A percentile compares a stretch with the other conserved stretches of the same genome.
These are phyloP conservation scores for Beris chalybata DNA, from an alignment of 2,888 invertebrate species.

Conservation along the genomic window DNA sequence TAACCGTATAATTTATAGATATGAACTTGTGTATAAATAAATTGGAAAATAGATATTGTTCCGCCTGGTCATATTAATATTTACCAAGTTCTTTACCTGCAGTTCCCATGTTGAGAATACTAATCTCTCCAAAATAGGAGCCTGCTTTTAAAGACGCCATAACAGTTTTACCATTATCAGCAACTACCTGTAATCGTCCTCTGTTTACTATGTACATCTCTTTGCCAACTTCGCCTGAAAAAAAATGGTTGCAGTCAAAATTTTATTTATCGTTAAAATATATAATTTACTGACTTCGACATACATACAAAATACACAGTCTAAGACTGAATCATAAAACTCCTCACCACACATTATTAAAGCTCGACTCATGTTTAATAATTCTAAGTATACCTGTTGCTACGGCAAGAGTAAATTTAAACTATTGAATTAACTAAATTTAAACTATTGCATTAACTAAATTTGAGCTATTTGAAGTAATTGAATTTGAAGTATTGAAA, in stretches of 20 bases:
- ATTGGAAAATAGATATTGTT: constrained; percentile 46
- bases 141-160: constrained; percentile 97
- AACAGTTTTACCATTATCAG: constrained; percentile 93
- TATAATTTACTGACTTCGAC: background rate
- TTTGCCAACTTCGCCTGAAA: constrained; percentile 95
- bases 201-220: constrained; percentile 99
- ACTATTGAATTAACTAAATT: too few relatives aligned
- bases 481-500: too few relatives aligned
- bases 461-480: too few relatives aligned
- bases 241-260: constrained; percentile 17
- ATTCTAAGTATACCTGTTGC: too few relatives aligned
- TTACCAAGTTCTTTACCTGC: constrained; percentile 98
- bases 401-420: too few relatives aligned
- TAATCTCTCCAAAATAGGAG: constrained; percentile 99
- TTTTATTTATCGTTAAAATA: background rate
- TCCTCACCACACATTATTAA: too few relatives aligned
- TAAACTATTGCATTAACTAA: too few relatives aligned
- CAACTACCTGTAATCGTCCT: constrained; percentile 92
- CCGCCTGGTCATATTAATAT: constrained; percentile 69
- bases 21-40: background rate
- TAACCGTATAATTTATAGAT: background rate
- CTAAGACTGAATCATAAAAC: too few relatives aligned
- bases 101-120: constrained; percentile 99
- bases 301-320: background rate
- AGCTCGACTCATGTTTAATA: too few relatives aligned